Conservation (phyloP, 2,888 invertebrate species). For the Chymomyza fuscimana region DNA sequence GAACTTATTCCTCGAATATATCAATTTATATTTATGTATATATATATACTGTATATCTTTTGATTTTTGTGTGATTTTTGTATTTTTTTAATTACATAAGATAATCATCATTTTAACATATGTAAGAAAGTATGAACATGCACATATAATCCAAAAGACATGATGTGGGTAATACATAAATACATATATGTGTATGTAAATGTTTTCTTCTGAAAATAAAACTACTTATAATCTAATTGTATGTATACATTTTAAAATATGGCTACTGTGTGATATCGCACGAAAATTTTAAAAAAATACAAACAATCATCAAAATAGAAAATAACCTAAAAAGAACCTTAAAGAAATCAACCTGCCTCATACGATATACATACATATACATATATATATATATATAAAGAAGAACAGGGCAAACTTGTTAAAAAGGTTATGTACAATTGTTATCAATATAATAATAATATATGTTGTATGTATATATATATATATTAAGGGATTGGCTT, state of each 20-base stretch:
- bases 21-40: constrained; percentile 44
- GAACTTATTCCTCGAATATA: constrained; percentile 58
- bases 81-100: constrained; percentile 50
- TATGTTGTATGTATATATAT: constrained; percentile 21
- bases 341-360: constrained; percentile 8
- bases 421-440: constrained; percentile 50
- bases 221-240: constrained; percentile 59
- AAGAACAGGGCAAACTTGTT: constrained; percentile 14
- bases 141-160: constrained; percentile 38
- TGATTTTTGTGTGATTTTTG: constrained; percentile 16
- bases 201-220: constrained; percentile 50
- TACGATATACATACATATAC: neutral
- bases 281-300: constrained; percentile 33
- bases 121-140: constrained; percentile 51
- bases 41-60: constrained; percentile 10
- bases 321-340: constrained; percentile 29
- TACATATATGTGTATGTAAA: constrained; percentile 1
- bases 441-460: constrained; percentile 25
- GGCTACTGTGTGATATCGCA: constrained; percentile 58
- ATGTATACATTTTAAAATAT: constrained; percentile 44
- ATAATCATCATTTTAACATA: constrained; percentile 49
- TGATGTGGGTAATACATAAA: constrained; percentile 12
- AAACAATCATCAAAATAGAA: constrained; percentile 41
- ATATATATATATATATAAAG: constrained; percentile 2
- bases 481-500: constrained; percentile 14